phyloP scores from a whole-genome alignment of 2,888 invertebrate species.

The Ichneumon xanthorius region DNA sequence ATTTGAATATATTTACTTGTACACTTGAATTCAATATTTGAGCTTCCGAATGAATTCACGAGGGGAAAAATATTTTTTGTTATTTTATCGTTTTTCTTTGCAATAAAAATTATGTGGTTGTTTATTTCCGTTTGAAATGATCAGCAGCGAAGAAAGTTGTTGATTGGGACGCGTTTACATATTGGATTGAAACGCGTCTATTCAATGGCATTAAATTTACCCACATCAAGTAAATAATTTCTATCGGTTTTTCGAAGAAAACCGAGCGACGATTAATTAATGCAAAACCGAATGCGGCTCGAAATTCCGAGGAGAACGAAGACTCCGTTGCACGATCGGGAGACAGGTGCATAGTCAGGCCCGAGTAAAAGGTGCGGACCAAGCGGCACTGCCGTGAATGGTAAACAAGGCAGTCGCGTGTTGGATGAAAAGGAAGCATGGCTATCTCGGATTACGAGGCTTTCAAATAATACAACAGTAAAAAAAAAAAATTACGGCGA shows the following conservation, averaged over 20 bases:
- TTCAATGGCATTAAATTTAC: not conserved
- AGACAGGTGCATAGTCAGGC: constrained; percentile 46
- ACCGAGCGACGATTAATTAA: not conserved
- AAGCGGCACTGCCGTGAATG: constrained; percentile 29
- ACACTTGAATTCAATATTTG: no score
- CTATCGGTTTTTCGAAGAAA: not conserved
- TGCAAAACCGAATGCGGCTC: not conserved
- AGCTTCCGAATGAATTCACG: no score
- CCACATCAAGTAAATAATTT: not conserved
- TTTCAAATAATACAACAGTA: not conserved
- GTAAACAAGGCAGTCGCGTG: constrained; percentile 39
- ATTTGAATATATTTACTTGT: no score
- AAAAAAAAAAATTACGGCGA: not conserved
- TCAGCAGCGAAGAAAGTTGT: not conserved
- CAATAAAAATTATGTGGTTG: no score
- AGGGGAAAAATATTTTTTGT: no score
- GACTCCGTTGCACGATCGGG: not conserved
- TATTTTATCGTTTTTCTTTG: no score
- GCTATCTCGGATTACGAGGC: not conserved
- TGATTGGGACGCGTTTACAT: not conserved
- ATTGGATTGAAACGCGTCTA: not conserved
- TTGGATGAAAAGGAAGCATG: not conserved
- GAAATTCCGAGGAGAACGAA: not conserved
- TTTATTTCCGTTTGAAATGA: no score
- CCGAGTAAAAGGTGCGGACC: constrained; percentile 32